phyloP scores from a whole-genome alignment of 2,113 vertebrate genomes.

The Chaetodon trifascialis region DNA sequence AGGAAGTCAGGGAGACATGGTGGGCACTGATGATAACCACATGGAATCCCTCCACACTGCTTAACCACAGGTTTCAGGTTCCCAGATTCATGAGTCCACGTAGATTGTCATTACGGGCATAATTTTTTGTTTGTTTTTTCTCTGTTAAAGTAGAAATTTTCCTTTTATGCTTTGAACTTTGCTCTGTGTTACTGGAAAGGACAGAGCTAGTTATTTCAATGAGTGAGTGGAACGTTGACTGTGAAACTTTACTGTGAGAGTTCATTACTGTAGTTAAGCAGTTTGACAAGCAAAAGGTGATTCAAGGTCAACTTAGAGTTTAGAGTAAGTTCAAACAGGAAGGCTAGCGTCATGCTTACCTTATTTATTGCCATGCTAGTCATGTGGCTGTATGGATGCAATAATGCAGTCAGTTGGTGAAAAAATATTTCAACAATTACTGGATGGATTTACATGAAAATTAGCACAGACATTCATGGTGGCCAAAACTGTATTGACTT shows the following conservation, averaged over 20 bases:
- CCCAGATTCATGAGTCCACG: neutral
- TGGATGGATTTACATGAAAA: no score
- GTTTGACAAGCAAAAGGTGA: neutral
- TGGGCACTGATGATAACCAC: constrained; percentile 46
- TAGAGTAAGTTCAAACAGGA: neutral
- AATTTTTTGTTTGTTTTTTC: neutral
- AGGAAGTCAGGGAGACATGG: constrained; percentile 74
- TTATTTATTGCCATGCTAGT: neutral
- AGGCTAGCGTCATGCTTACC: neutral
- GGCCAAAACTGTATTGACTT: neutral
- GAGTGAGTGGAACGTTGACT: neutral
- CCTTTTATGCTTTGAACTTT: constrained; percentile 2
- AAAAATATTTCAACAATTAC: neutral
- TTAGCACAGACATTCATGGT: neutral
- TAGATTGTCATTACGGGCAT: constrained; percentile 10
- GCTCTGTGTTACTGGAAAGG: neutral
- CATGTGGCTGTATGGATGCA: neutral
- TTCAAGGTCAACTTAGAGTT: no score
- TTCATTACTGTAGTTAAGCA: neutral
- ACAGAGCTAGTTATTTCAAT: neutral
- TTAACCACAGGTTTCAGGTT: constrained; percentile 35
- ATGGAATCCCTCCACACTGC: constrained; percentile 34
- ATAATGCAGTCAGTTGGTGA: no score
- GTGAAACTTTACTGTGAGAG: neutral
- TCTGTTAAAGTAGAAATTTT: neutral